Evolutionary conservation across 2,888 invertebrate genomes (phyloP).

Genomic region (Cyrtodaria siliqua): DNA sequence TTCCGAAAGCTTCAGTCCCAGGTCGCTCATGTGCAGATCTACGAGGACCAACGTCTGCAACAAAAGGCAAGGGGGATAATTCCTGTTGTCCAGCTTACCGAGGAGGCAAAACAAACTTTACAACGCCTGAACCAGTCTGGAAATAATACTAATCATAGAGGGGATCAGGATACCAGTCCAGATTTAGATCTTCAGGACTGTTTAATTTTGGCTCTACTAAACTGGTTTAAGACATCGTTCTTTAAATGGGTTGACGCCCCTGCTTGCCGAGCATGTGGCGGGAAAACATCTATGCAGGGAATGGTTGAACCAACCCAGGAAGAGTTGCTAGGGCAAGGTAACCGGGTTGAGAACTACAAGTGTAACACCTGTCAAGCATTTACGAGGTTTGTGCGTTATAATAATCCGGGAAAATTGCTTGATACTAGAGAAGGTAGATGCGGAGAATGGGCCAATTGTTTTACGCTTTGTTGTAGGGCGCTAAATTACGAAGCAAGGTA

Average conservation of each 20-base stretch:
- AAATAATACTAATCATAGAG: constrained; percentile 10
- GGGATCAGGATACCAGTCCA: constrained; percentile 14
- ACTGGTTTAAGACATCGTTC: constrained; percentile 97
- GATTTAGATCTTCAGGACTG: constrained; percentile 88
- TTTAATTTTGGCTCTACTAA: constrained; percentile 91
- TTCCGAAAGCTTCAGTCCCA: constrained; percentile 73
- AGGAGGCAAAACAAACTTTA: constrained; percentile 87
- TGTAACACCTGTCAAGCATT: constrained; percentile 78
- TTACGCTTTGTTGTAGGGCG: constrained; percentile 88
- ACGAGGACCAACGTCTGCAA: constrained; percentile 90
- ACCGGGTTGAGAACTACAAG: constrained; percentile 87
- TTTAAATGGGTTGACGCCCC: constrained; percentile 95
- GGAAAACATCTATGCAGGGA: constrained; percentile 78
- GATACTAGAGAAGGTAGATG: constrained; percentile 94
- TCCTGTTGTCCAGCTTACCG: constrained; percentile 90
- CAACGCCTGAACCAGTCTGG: constrained; percentile 45
- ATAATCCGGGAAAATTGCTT: constrained; percentile 92
- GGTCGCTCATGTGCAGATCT: constrained; percentile 89
- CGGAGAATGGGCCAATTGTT: constrained; percentile 99
- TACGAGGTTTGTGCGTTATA: constrained; percentile 93
- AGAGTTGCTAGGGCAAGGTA: constrained; percentile 86
- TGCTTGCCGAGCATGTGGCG: constrained; percentile 90
- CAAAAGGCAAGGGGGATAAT: constrained; percentile 89
- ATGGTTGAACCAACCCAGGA: constrained; percentile 87
- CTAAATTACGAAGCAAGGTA: constrained; percentile 87